These are phyloP conservation scores for Anguilla rostrata DNA, from an alignment of 2,113 vertebrate species.

Conservation along the genomic window DNA sequence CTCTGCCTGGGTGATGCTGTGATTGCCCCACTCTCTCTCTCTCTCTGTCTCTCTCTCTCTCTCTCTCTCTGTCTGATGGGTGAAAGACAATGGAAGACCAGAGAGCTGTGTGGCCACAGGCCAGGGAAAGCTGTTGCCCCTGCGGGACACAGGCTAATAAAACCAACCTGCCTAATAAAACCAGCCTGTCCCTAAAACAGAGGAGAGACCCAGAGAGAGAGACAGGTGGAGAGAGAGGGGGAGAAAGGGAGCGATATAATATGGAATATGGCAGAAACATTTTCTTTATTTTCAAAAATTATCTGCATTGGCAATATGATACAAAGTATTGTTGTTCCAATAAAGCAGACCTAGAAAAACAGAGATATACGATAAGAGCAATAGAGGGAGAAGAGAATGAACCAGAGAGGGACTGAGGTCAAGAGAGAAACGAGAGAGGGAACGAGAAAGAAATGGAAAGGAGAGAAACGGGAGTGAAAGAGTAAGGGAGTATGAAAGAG, in stretches of 20 bases:
- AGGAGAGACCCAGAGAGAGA: constrained; percentile 15
- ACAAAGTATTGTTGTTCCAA: neutral
- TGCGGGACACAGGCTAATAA: constrained; percentile 37
- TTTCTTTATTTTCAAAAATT: neutral
- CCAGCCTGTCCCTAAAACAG: constrained; percentile 24
- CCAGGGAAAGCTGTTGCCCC: constrained; percentile 21
- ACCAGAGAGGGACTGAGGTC: constrained; percentile 8
- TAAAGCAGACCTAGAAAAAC: neutral
- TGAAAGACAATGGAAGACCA: constrained; percentile 46
- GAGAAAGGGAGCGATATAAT: constrained; percentile 23
- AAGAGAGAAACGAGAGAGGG: neutral
- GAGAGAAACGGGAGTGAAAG: neutral
- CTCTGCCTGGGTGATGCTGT: neutral
- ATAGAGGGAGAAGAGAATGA: neutral
- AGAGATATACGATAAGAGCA: neutral
- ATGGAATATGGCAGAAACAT: neutral
- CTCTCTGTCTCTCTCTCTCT: neutral
- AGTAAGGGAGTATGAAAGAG: constrained; percentile 11
- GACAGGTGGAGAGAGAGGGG: neutral
- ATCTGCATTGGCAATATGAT: neutral
- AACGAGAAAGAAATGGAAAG: neutral
- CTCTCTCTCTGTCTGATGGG: constrained; percentile 44
- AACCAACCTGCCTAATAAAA: constrained; percentile 50
- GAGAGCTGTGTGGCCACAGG: constrained; percentile 47
- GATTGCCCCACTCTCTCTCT: neutral